phyloP scores from a whole-genome alignment of 2,797 vertebrate genomes.

The Epinephelus awoara region DNA sequence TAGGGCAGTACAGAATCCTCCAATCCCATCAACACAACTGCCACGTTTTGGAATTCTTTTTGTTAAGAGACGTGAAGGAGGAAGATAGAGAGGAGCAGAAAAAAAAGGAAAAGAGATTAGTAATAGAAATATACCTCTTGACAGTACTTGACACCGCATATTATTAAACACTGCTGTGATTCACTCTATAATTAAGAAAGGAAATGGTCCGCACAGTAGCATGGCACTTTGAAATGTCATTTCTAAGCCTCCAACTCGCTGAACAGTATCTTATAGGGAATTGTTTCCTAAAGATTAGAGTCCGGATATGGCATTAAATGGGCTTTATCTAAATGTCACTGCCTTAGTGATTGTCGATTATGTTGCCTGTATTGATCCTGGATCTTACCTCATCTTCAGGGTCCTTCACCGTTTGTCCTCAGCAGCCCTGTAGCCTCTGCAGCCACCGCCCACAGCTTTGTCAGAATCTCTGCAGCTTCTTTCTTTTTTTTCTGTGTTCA shows the following conservation, averaged over 20 bases:
- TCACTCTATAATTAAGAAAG: conserved; percentile 73
- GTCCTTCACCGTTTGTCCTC: conserved; percentile 58
- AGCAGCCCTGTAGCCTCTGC: conserved; percentile 35
- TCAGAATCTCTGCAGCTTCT: conserved; percentile 61
- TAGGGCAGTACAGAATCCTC: conserved; percentile 20
- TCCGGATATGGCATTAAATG: conserved; percentile 63
- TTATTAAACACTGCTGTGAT: conserved; percentile 64
- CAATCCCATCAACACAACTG: conserved; percentile 43
- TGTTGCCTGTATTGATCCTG: conserved; percentile 69
- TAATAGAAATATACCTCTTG: conserved; percentile 71
- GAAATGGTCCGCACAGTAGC: conserved; percentile 53
- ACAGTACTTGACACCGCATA: conserved; percentile 71
- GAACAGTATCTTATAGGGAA: conserved; percentile 46
- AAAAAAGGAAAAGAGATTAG: conserved; percentile 42
- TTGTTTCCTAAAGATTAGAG: conserved; percentile 62
- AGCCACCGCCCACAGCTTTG: conserved; percentile 65
- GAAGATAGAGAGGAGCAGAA: conserved; percentile 27
- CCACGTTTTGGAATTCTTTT: conserved; percentile 42
- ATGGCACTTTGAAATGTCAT: conserved; percentile 66
- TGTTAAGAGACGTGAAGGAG: conserved; percentile 29
- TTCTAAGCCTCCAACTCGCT: conserved; percentile 41
- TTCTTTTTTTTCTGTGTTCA: conserved; percentile 57
- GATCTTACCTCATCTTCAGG: conserved; percentile 48
- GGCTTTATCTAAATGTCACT: conserved; percentile 78
- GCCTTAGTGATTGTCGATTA: conserved; percentile 66